Base-by-base conservation (phyloP, 2,113 vertebrate species). In the Malurus cyaneus region DNA sequence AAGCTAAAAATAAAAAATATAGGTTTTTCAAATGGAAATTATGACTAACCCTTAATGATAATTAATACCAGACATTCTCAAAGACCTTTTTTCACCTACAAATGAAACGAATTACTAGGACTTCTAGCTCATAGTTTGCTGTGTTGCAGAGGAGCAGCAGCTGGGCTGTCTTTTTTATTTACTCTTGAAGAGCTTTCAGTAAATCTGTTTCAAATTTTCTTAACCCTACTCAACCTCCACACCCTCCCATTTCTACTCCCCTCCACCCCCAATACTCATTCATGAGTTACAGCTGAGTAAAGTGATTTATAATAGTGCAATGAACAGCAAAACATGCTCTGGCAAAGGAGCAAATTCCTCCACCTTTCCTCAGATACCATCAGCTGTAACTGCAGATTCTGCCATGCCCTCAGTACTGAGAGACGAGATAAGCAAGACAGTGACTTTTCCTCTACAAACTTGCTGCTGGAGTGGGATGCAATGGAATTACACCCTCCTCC, bases 191-290 rank as follows among this genome's bases (percentile, higher is more conserved):
- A 78, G 67, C 54, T 94, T 95, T 94, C 89, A 70, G 94, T 97
- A 97, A 98, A 97, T 97, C 97, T 97, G 97, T 95, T 98, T 98
- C 91, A 72, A 95, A 98, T 98, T 98, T 96, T 92, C 80, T 92
- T 93, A 97, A 92, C 92, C 88, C 93, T 87, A 74, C 54, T 94
- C 92, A 96, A 93, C 72, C 78, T 93, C 89, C 88, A 85, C 67
- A 84, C 90, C 85, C 92, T 96, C 94, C 94, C 87, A 89, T 90
- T 86, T 89, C 92, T 57, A 53, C 84, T 95, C 74, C 47, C 74
- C 23, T 39, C 50, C 50, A 72, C 70, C 47, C 49, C 90, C 85
- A 83, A 26, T 84, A 96, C 93, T 92, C 94, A 95, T 96, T 97
- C 97, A 97, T 96, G 96, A 97, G 96, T 96, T 98, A 96, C 97